phyloP scores from a whole-genome alignment of 2,888 invertebrate genomes.

The Eupithecia tripunctaria region DNA sequence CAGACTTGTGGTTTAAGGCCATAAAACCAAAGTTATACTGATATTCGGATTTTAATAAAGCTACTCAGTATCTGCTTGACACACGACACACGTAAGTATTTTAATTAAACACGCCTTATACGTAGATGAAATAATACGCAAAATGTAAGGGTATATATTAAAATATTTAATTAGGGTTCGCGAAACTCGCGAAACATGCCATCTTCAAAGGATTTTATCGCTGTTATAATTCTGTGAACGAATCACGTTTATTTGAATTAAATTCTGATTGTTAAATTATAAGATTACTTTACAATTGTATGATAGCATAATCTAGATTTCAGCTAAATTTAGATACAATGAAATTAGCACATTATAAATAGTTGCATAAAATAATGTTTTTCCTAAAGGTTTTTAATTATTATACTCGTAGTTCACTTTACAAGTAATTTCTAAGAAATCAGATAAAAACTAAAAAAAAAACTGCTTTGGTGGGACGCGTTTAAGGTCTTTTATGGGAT shows the following conservation, averaged over 20 bases:
- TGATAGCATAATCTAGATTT: not conserved
- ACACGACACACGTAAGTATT: constrained; percentile 45
- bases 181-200: constrained; percentile 62
- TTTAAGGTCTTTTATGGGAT: too few species aligned
- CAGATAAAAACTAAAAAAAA: too few species aligned
- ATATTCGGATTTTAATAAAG: constrained; percentile 38
- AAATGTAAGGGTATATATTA: constrained; percentile 73
- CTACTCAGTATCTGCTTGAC: constrained; percentile 44
- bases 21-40: constrained; percentile 15
- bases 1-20: constrained; percentile 2
- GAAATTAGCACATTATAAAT: not conserved
- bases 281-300: constrained; percentile 4
- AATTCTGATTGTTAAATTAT: constrained; percentile 11
- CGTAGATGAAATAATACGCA: constrained; percentile 58
- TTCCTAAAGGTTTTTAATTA: too few species aligned
- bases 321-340: not conserved
- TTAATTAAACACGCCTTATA: constrained; percentile 60
- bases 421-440: too few species aligned
- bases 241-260: constrained; percentile 47
- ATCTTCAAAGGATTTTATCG: constrained; percentile 65
- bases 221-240: constrained; percentile 63
- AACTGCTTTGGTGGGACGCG: too few species aligned
- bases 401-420: too few species aligned
- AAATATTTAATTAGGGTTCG: constrained; percentile 77
- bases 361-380: not conserved